Percentiles rank a stretch among this genome's conserved stretches.
phyloP scores from a whole-genome alignment of 1,140 invertebrate genomes.

The Zophobas atratus region DNA sequence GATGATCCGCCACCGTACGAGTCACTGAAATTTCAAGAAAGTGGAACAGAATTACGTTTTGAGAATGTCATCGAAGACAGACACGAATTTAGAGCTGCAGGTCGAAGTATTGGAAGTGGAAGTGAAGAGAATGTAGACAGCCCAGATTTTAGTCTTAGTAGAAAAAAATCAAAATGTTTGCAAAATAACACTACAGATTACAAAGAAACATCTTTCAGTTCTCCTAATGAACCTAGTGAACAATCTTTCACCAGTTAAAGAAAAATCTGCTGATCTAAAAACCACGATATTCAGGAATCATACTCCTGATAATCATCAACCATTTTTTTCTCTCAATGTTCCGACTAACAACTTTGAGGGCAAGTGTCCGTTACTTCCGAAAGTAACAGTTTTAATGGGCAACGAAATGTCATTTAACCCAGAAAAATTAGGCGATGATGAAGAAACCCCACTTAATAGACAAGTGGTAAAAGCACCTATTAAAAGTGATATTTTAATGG shows the following conservation, averaged over 20 bases:
- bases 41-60: too few relatives aligned
- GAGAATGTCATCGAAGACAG: too few relatives aligned
- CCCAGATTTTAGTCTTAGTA: background rate
- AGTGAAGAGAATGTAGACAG: background rate
- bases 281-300: background rate
- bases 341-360: too few relatives aligned
- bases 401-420: background rate
- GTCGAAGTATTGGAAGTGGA: background rate
- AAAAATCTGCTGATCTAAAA: background rate
- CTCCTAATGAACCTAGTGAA: background rate
- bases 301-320: background rate
- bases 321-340: background rate
- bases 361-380: background rate
- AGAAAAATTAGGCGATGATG: too few relatives aligned
- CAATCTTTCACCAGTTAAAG: constrained; percentile 1
- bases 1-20: background rate
- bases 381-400: background rate
- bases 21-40: too few relatives aligned
- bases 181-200: too few relatives aligned
- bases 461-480: too few relatives aligned
- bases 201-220: too few relatives aligned
- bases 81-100: background rate
- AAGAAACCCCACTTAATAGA: too few relatives aligned
- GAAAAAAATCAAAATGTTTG: too few relatives aligned
- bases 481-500: too few relatives aligned